phyloP scores from a whole-genome alignment of 2,113 vertebrate species.

The Athene noctua region DNA sequence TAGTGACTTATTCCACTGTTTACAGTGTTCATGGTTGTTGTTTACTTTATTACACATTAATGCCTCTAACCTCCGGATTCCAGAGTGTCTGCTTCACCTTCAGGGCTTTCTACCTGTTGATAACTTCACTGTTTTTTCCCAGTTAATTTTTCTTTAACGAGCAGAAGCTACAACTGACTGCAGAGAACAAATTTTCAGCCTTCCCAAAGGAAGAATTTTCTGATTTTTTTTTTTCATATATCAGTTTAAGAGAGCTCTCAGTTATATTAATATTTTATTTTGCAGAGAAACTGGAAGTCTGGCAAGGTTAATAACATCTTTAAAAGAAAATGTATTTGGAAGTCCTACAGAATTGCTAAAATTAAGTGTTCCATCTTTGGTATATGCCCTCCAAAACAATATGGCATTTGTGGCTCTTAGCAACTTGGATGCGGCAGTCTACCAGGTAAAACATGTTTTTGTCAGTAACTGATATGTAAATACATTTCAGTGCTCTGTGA shows the following conservation, averaged over 20 bases:
- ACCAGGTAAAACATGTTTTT: constrained; percentile 80
- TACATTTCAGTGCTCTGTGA: not conserved
- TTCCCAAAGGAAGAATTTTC: not conserved
- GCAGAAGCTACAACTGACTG: not conserved
- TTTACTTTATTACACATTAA: not conserved
- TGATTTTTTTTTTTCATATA: not conserved
- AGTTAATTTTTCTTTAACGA: not conserved
- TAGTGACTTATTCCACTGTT: not conserved
- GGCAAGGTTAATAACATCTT: constrained; percentile 71
- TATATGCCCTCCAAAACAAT: constrained; percentile 96
- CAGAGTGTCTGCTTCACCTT: not conserved
- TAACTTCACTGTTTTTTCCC: not conserved
- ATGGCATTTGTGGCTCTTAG: constrained; percentile 97
- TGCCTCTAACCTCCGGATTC: not conserved
- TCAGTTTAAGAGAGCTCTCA: not conserved
- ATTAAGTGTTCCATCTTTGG: constrained; percentile 90
- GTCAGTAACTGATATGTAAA: not conserved
- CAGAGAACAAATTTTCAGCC: not conserved
- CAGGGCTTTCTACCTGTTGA: not conserved
- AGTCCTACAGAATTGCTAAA: constrained; percentile 90
- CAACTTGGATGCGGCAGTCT: constrained; percentile 95
- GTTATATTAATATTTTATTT: not conserved
- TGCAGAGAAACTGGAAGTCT: constrained; percentile 87
- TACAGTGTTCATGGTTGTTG: not conserved
- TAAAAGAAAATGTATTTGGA: constrained; percentile 83